Base-by-base conservation (phyloP, 2,797 vertebrate genomes). In the Menidia menidia region DNA sequence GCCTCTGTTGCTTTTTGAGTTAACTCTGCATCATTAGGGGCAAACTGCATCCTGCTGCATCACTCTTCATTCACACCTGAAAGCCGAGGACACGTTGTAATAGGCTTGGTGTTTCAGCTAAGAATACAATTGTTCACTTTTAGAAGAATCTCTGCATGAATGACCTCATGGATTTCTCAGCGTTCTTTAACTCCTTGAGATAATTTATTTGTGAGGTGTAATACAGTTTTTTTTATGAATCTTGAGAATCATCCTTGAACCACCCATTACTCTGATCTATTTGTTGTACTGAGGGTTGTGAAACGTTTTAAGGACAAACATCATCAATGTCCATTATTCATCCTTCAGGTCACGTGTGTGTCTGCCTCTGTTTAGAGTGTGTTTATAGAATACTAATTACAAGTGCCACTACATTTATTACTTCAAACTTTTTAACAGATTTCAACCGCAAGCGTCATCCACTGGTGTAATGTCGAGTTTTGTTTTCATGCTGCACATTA, bases 241-340 rank as follows among this genome's bases (percentile, higher is more conserved):
- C 25, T 71, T 54, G 52, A 25, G 25, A 25, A 25, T 25, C 25
- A 2, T 25, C 4, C 0, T 58, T 35, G 19, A 63, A 32, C 33
- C 25, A 12, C 42, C 57, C 1, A 11, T 56, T 59, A 44, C 16
- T 51, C 42, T 68, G 16, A 71, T 78, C 25, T 53, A 63, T 63
- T 72, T 69, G 64, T 80, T 43, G 3, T 51, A 39, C 68, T 3
- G 4, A 71, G 57, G 16, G 14, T 30, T 66, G 71, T 77, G 53
- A n/a, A 25, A 25, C 25, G 25, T 25, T 25, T 25, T 25, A 25
- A 25, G 25, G 25, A 25, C 25, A 25, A 25, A 25, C 25, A 25
- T 25, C 25, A 25, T 25, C 2, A 25, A 16, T 18, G 13, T 30
- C 30, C 30, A 14, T 9, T 25, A 11, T 4, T 19, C 4, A 11